Evolutionary conservation across 2,888 invertebrate species (phyloP).

Genomic region (Eupithecia inturbata): DNA sequence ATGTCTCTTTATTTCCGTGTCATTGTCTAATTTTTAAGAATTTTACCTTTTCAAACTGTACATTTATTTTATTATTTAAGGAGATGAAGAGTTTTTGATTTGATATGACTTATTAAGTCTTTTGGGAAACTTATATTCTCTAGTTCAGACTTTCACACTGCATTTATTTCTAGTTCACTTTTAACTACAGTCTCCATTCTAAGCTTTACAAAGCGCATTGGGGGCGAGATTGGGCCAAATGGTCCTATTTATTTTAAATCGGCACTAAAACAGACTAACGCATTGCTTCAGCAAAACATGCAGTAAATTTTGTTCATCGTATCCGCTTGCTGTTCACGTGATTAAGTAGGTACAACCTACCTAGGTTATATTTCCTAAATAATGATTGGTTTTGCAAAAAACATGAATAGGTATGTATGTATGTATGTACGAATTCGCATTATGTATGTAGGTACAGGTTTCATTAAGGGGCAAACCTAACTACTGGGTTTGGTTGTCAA

Average conservation of each 20-base stretch:
- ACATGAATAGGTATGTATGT: too few species aligned
- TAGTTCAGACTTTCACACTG: background rate
- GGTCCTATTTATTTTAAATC: constrained; percentile 78
- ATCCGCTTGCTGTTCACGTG: background rate
- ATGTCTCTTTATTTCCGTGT: too few species aligned
- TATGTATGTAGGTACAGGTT: too few species aligned
- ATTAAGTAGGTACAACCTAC: background rate
- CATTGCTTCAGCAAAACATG: constrained; percentile 68
- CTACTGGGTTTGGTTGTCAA: too few species aligned
- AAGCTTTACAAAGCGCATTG: background rate
- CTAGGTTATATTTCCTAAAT: background rate
- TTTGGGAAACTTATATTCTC: too few species aligned
- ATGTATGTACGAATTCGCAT: too few species aligned
- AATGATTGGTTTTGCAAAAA: background rate
- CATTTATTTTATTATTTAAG: too few species aligned
- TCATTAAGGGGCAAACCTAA: too few species aligned
- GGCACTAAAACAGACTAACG: constrained; percentile 75
- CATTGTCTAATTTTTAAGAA: too few species aligned
- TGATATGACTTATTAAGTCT: too few species aligned
- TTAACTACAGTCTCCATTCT: background rate
- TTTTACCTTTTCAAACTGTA: too few species aligned
- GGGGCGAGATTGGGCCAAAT: constrained; percentile 73
- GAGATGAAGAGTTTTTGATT: too few species aligned
- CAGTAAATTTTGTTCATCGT: constrained; percentile 44
- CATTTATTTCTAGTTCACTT: background rate